Base-by-base conservation (phyloP, 1,140 invertebrate genomes). In the Drosophila rhopaloa region DNA sequence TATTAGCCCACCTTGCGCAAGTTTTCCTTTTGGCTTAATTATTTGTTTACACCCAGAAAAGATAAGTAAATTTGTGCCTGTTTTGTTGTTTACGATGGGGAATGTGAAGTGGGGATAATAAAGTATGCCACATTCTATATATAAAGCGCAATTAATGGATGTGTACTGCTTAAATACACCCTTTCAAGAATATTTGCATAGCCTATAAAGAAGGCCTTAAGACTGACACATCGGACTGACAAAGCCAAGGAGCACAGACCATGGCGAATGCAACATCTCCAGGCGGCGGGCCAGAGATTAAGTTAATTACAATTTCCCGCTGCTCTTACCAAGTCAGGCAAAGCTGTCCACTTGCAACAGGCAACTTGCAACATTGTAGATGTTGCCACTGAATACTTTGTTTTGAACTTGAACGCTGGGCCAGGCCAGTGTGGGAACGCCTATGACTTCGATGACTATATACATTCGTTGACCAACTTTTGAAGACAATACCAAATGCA, bases 221-320 rank as follows among this genome's bases (percentile, higher is more conserved):
- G 48, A 32, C 44, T 41, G 43, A 67, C 38, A 32, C 47, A 29
- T 41, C 14, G 59, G 46, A 35, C 65, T 65, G 65, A 65, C 60
- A 53, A 61, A 68, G 35, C 65, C 60, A 35, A 43, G 59, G n/a
- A 53, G 63, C 29, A 44, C 58, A 29, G 37, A 9, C 35, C 67
- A 44, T 57, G 16, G 37, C 27, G 65, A 57, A 70, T 40, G 50
- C 10, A 41, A 32, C 41, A 10, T 55, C 62, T 65, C 29, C 13
- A 35, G 62, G 24, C n/a, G 67, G 19, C 47, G 24, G 41, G 16
- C 32, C 11, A 37, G 48, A 63, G 70, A 56, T 74, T 50, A 74
- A 75, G 70, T 63, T 74, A 75, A 75, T 75, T 75, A 41, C 70
- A 61, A 74, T 54, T 73, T 61, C 24, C 44, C 47, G 66, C 44